Evolutionary conservation across 2,888 invertebrate species (phyloP), one percentile per base, ranked within the genome.

Genomic region (Lasioglossum pauxillum): DNA sequence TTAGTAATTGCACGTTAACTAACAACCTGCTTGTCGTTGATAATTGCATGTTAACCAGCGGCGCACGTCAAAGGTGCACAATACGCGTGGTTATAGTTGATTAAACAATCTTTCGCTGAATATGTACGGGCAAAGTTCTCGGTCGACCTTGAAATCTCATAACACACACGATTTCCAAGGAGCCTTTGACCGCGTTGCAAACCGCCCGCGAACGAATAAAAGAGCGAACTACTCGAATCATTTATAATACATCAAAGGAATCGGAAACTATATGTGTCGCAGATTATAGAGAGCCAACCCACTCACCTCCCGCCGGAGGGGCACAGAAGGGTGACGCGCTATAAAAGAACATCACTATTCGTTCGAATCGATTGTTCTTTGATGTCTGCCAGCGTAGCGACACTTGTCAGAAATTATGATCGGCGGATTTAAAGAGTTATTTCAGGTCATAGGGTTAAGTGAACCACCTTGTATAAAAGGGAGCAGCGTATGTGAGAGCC

Each of bases 371-470:
- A 85, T 60, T 72, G 84, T 75, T 64, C 31, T 41, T 53, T 46
- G 71, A 72, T 75, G 80, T 74, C 38, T 31, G 64, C 5, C 57
- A 73, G 75, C 41, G 53, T 16, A 38, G n/a, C 71, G 79, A 57
- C 75, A 76, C 73, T 73, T 74, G 78, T 46, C 53, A 73, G 44
- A 78, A 60, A 76, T 80, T 76, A 74, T 73, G 84, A 77, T 77
- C 82, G 53, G 72, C 75, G 75, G 85, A 85, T 85, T 85, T 80
- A 85, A 85, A 84, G 80, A 84, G 84, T 84, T 76, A 80, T 85
- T 84, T 73, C 85, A 80, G 84, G 85, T 85, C 85, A 85, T 82
- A 86, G 85, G 85, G 85, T 84, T 85, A 84, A 84, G 85, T 81
- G 85, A 81, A 75, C 85, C 75, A 86, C 81, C 75, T 80, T 64